A percentile compares a stretch with the other conserved stretches of the same genome.
Conservation (phyloP, 2,797 vertebrate species). For the Acipenser oxyrinchus region DNA sequence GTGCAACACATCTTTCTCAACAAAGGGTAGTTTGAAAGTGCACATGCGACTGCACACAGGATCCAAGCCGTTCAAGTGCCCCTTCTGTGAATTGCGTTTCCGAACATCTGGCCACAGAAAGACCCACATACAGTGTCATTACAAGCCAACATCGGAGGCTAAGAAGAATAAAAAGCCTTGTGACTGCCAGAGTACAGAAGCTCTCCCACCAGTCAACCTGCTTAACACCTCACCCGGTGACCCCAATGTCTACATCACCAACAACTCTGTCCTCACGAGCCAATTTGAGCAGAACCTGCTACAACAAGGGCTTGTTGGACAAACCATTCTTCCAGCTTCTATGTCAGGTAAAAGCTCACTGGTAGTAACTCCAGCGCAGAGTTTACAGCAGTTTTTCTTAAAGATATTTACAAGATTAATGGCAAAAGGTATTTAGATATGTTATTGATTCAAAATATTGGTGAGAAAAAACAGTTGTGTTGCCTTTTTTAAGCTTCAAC, state of each 20-base stretch:
- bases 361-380: no score
- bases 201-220: constrained; percentile 62
- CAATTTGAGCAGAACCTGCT: constrained; percentile 86
- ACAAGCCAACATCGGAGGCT: constrained; percentile 60
- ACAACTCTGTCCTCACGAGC: constrained; percentile 74
- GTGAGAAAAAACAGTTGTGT: no score
- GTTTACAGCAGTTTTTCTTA: no score
- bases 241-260: constrained; percentile 84
- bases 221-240: constrained; percentile 65
- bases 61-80: constrained; percentile 96
- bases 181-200: constrained; percentile 46
- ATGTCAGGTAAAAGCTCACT: constrained; percentile 73
- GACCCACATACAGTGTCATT: constrained; percentile 94
- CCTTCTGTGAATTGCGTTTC: constrained; percentile 90
- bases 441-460: no score
- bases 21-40: constrained; percentile 95
- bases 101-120: constrained; percentile 94
- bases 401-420: no score
- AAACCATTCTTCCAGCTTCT: constrained; percentile 87
- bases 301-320: constrained; percentile 82
- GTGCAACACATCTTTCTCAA: constrained; percentile 95
- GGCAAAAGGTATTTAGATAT: no score
- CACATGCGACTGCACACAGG: constrained; percentile 97
- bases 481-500: no score
- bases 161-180: constrained; percentile 67